These are phyloP conservation scores for Gallinago paraguaiae DNA, from an alignment of 2,113 vertebrate genomes.

Conservation along the genomic window DNA sequence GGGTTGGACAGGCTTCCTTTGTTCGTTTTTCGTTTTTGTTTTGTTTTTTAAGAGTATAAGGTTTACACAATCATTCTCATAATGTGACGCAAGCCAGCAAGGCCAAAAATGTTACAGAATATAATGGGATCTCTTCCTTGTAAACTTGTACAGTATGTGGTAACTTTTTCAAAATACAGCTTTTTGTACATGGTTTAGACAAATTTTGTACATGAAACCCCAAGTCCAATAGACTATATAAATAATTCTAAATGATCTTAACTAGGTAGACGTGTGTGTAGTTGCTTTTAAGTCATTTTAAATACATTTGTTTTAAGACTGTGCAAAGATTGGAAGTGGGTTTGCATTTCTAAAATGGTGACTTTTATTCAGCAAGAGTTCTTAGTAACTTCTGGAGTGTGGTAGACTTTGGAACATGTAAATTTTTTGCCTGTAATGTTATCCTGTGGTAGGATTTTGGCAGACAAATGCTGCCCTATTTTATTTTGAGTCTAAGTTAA, in stretches of 20 bases:
- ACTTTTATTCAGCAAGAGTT: conserved; percentile 81
- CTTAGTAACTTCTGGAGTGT: conserved; percentile 84
- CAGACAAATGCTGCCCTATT: conserved; percentile 76
- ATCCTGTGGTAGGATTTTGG: conserved; percentile 83
- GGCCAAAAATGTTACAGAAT: conserved; percentile 83
- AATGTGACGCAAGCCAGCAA: conserved; percentile 84
- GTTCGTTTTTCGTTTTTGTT: conserved; percentile 28
- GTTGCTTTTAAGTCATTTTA: conserved; percentile 83
- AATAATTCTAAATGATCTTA: conserved; percentile 82
- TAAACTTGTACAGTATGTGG: conserved; percentile 96
- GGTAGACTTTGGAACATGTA: conserved; percentile 84
- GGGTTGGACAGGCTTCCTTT: conserved; percentile 71
- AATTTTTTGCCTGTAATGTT: conserved; percentile 83
- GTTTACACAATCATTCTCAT: conserved; percentile 85
- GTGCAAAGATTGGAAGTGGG: conserved; percentile 83
- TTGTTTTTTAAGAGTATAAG: conserved; percentile 79
- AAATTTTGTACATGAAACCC: conserved; percentile 87
- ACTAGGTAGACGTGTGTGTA: conserved; percentile 78
- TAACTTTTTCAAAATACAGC: conserved; percentile 86
- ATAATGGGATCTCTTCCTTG: conserved; percentile 85
- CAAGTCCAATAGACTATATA: conserved; percentile 80
- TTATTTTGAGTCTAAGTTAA: conserved; percentile 90
- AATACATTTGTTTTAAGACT: conserved; percentile 81
- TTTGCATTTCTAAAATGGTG: conserved; percentile 82
- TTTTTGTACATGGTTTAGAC: conserved; percentile 89